Evolutionary conservation across 2,888 invertebrate genomes (phyloP).

Genomic region (Cryptophagus acutangulus): DNA sequence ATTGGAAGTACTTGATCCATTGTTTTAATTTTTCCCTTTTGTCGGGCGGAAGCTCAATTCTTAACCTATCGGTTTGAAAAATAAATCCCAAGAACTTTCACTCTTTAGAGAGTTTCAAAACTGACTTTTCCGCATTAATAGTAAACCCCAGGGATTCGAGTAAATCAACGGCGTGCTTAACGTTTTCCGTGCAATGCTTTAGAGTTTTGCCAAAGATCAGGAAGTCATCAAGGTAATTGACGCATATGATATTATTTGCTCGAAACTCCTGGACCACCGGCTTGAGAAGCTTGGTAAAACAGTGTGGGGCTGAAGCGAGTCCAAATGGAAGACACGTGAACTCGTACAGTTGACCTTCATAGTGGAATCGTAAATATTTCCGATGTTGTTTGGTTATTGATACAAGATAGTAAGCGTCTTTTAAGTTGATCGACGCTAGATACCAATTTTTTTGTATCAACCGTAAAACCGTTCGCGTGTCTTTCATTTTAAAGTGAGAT

Average conservation of each 20-base stretch:
- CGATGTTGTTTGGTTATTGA: slow-evolving; percentile 19
- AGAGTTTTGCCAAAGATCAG: slow-evolving; percentile 15
- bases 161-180: slow-evolving; percentile 5
- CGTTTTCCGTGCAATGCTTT: slow-evolving; percentile 8
- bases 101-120: slow-evolving; percentile 10
- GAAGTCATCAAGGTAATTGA: slow-evolving; percentile 24
- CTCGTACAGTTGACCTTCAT: slow-evolving; percentile 21
- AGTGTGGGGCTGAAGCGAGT: slow-evolving; percentile 25
- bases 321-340: slow-evolving; percentile 31
- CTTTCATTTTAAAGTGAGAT: slow-evolving; percentile 31
- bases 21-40: no score
- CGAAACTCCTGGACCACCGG: slow-evolving; percentile 20
- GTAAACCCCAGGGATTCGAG: slow-evolving; percentile 20
- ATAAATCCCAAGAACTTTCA: slow-evolving; percentile 22
- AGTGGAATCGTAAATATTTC: slow-evolving; percentile 28
- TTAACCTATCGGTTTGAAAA: no score
- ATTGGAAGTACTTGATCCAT: no score
- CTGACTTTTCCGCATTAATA: slow-evolving; percentile 21
- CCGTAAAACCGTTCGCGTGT: slow-evolving; percentile 22
- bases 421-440: slow-evolving; percentile 16
- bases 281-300: slow-evolving; percentile 32
- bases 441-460: slow-evolving; percentile 17
- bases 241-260: slow-evolving; percentile 17
- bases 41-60: no score
- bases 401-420: slow-evolving; percentile 25